Percentiles rank a stretch among this genome's conserved stretches.
Evolutionary conservation across 2,888 invertebrate species (phyloP).

Genomic region (Esperia sulphurella): DNA sequence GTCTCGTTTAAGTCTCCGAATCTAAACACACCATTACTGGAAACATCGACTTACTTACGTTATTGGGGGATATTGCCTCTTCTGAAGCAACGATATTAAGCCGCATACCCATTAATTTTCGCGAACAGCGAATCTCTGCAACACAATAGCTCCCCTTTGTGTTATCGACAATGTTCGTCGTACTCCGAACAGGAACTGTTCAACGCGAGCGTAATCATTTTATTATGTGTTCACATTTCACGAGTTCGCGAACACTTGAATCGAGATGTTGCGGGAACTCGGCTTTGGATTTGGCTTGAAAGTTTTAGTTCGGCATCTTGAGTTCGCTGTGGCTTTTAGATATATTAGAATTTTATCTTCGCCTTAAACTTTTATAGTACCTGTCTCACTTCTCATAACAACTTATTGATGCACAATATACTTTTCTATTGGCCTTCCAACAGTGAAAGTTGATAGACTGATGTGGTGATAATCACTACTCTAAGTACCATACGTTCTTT

Average conservation of each 20-base stretch:
- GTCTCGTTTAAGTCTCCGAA: no score
- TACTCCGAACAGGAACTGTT: background rate
- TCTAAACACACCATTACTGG: background rate
- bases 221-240: conserved; percentile 1
- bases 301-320: background rate
- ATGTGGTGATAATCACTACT: no score
- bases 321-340: no score
- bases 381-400: no score
- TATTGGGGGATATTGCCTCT: conserved; percentile 13
- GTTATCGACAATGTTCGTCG: conserved; percentile 2
- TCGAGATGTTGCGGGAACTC: background rate
- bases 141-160: conserved; percentile 4
- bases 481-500: no score
- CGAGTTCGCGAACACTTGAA: background rate
- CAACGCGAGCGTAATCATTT: background rate
- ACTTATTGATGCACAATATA: no score
- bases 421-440: no score
- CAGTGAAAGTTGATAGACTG: no score
- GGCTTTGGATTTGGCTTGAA: background rate
- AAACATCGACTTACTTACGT: conserved; percentile 12
- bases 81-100: conserved; percentile 6
- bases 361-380: no score
- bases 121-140: conserved; percentile 3
- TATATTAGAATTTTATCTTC: no score
- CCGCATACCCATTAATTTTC: conserved; percentile 6